Conservation (phyloP, 2,797 vertebrate genomes). For the Periparus ater region DNA sequence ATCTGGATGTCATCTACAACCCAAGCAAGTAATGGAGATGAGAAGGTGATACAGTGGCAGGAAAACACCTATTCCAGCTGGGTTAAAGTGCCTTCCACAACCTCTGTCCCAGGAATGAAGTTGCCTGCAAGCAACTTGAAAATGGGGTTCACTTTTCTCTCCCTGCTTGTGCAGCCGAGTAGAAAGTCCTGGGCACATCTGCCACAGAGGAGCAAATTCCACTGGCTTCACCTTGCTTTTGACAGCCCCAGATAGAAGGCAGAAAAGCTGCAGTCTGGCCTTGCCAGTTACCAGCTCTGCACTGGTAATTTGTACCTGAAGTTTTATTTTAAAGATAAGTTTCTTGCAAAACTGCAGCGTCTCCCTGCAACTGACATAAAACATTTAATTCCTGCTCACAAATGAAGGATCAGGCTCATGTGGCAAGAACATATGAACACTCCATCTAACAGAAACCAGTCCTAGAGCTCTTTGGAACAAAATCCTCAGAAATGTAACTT, state of each 20-base stretch:
- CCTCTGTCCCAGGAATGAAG: background rate
- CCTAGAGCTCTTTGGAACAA: background rate
- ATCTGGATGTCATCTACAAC: background rate
- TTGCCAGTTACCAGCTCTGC: background rate
- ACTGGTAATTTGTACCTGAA: background rate
- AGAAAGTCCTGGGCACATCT: background rate
- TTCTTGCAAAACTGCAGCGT: background rate
- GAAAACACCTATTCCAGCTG: background rate
- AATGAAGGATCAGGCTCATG: background rate
- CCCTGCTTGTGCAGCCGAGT: background rate
- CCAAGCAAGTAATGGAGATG: background rate
- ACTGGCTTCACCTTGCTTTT: background rate
- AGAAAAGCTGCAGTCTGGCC: background rate
- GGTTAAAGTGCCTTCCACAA: background rate
- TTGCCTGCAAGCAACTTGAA: fast-evolving
- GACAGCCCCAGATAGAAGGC: background rate
- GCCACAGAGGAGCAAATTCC: fast-evolving
- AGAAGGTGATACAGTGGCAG: background rate
- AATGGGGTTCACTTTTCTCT: background rate
- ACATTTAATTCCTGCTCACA: background rate
- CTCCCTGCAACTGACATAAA: background rate
- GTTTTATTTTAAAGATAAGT: background rate
- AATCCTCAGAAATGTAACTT: background rate
- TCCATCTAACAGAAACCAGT: background rate
- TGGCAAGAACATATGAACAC: background rate